These are phyloP conservation scores for Urophycis tenuis DNA, from an alignment of 2,797 vertebrate species.

Conservation along the genomic window DNA sequence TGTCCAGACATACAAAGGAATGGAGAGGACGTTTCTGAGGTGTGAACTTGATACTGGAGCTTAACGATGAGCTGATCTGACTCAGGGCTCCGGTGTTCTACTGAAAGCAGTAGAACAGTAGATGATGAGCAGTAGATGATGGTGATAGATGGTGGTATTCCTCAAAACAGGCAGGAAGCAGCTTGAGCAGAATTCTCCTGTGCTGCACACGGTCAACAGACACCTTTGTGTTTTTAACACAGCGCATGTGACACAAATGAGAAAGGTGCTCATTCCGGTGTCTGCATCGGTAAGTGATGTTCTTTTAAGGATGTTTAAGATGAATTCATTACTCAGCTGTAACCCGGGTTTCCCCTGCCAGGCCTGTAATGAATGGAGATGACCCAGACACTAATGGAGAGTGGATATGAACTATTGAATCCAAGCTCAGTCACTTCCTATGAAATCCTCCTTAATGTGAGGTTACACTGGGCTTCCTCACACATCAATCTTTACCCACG, in stretches of 20 bases:
- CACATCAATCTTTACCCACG: conserved; percentile 39
- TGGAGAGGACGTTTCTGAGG: too few relatives aligned
- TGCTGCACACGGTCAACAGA: conserved; percentile 42
- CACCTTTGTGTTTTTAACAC: too few relatives aligned
- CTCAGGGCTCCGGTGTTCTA: too few relatives aligned
- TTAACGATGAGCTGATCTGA: too few relatives aligned
- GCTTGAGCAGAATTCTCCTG: conserved; percentile 72
- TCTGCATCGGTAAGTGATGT: conserved; percentile 60
- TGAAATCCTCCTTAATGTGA: conserved; percentile 41
- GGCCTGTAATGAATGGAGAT: conserved; percentile 56
- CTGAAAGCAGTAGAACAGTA: too few relatives aligned
- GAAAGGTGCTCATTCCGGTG: conserved; percentile 48
- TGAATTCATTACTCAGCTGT: conserved; percentile 58
- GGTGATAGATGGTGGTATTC: conserved; percentile 68
- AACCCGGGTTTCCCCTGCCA: conserved; percentile 47
- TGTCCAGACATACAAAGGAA: too few relatives aligned
- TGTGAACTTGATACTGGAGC: too few relatives aligned
- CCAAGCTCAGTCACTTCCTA: conserved; percentile 42
- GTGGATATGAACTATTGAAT: conserved; percentile 60
- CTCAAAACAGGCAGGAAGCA: conserved; percentile 59
- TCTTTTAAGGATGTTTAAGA: conserved; percentile 58
- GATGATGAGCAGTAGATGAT: too few relatives aligned
- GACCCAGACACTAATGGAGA: conserved; percentile 61
- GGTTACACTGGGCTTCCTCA: conserved; percentile 41
- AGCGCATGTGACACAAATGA: conserved; percentile 62